Evolutionary conservation across 2,797 vertebrate species (phyloP).

Genomic region (Huso huso): DNA sequence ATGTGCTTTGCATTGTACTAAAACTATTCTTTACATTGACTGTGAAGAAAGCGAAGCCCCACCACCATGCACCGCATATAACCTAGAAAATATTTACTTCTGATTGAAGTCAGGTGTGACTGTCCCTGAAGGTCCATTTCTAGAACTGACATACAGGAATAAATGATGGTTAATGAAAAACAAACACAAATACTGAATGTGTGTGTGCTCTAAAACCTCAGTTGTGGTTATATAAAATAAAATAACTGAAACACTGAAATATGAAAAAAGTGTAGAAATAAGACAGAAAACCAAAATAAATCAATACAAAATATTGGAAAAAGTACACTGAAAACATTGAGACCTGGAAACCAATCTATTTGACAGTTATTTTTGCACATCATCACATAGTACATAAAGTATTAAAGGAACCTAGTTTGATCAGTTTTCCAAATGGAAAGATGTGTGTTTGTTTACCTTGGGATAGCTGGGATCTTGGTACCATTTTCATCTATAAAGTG

Average conservation of each 20-base stretch:
- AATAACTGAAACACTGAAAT: background rate
- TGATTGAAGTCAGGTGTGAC: conserved; percentile 71
- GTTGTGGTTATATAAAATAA: background rate
- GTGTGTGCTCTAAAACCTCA: background rate
- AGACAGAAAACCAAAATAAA: background rate
- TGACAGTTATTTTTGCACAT: too few relatives aligned
- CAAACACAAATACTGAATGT: conserved; percentile 20
- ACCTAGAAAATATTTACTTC: conserved; percentile 81
- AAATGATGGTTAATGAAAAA: conserved; percentile 60
- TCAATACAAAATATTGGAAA: too few relatives aligned
- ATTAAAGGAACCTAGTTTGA: too few relatives aligned
- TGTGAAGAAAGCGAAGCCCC: conserved; percentile 61
- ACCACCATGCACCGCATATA: conserved; percentile 70
- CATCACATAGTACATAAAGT: too few relatives aligned
- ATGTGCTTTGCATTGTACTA: conserved; percentile 1
- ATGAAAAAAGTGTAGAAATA: background rate
- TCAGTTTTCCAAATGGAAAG: too few relatives aligned
- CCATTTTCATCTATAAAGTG: conserved; percentile 92
- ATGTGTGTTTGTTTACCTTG: conserved; percentile 59
- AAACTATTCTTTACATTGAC: conserved; percentile 16
- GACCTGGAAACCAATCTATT: too few relatives aligned
- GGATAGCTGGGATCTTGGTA: conserved; percentile 81
- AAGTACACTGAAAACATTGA: too few relatives aligned
- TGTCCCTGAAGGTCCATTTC: conserved; percentile 68
- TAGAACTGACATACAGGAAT: conserved; percentile 66